phyloP scores from a whole-genome alignment of 2,888 invertebrate genomes.

The Lasioglossum calceatum region DNA sequence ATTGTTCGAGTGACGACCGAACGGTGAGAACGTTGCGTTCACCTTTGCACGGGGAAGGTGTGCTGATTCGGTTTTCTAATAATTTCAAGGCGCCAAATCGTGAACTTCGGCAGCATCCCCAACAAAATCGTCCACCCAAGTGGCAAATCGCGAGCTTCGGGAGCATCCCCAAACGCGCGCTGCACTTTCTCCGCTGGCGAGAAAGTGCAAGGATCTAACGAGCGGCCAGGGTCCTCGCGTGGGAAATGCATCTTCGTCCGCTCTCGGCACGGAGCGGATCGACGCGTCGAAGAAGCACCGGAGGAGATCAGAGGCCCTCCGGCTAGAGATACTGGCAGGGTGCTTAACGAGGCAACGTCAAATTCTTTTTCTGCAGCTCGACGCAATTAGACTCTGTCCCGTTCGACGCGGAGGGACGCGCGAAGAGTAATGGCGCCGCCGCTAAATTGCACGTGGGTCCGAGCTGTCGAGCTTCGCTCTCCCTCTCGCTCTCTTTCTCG shows the following conservation, averaged over 20 bases:
- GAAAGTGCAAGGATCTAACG: conserved; percentile 22
- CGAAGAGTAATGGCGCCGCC: conserved; percentile 70
- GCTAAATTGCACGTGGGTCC: conserved; percentile 69
- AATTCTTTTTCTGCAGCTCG: conserved; percentile 67
- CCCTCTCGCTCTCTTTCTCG: neutral
- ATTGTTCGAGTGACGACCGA: conserved; percentile 1
- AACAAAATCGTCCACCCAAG: too few relatives aligned
- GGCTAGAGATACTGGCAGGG: conserved; percentile 55
- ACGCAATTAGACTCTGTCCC: conserved; percentile 75
- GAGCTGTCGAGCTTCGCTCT: conserved; percentile 48
- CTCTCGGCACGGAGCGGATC: conserved; percentile 19
- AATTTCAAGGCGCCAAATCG: too few relatives aligned
- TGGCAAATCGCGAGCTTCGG: neutral
- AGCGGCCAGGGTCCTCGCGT: conserved; percentile 23
- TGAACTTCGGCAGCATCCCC: too few relatives aligned
- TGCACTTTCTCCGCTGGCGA: neutral
- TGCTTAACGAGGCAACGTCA: conserved; percentile 73
- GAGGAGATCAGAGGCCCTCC: conserved; percentile 38
- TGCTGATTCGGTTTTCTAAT: neutral
- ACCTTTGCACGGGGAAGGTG: neutral
- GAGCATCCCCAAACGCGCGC: neutral
- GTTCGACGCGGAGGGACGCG: conserved; percentile 69
- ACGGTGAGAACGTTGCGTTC: neutral
- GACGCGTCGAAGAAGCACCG: conserved; percentile 39
- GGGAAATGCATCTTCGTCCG: conserved; percentile 41